A percentile compares a stretch with the other conserved stretches of the same genome.
phyloP scores from a whole-genome alignment of 2,797 vertebrate species.

The Distichodus sexfasciatus region DNA sequence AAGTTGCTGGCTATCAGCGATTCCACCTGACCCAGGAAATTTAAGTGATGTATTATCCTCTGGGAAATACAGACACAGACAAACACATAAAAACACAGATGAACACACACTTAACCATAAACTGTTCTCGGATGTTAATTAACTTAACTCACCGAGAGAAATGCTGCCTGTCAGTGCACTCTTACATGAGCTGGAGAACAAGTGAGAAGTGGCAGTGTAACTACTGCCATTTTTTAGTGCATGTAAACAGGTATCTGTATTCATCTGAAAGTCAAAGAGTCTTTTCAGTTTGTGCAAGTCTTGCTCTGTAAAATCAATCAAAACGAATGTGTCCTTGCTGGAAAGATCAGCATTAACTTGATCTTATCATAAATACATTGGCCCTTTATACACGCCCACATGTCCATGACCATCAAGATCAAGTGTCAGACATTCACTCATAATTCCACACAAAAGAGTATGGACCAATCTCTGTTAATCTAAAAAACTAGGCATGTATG shows the following conservation, averaged over 20 bases:
- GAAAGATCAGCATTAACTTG: too few species aligned
- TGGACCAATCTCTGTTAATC: too few species aligned
- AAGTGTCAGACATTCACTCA: too few species aligned
- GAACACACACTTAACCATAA: neutral
- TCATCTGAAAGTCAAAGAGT: conserved; percentile 32
- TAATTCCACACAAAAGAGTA: too few species aligned
- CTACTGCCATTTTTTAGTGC: conserved; percentile 31
- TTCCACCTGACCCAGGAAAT: conserved; percentile 26
- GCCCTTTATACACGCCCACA: too few species aligned
- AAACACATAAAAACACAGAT: neutral
- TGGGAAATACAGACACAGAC: conserved; percentile 6
- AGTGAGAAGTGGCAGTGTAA: conserved; percentile 41
- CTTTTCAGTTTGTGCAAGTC: neutral
- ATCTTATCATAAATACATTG: too few species aligned
- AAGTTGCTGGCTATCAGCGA: conserved; percentile 26
- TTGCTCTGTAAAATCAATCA: too few species aligned
- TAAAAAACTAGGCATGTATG: too few species aligned
- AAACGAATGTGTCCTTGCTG: too few species aligned
- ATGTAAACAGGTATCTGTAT: conserved; percentile 30
- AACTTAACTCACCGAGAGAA: conserved; percentile 26
- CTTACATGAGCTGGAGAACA: conserved; percentile 33
- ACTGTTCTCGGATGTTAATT: neutral
- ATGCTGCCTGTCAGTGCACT: conserved; percentile 14
- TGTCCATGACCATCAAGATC: too few species aligned
- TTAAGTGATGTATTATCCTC: conserved; percentile 10